phyloP scores from a whole-genome alignment of 2,113 vertebrate genomes.

The Sardina pilchardus region DNA sequence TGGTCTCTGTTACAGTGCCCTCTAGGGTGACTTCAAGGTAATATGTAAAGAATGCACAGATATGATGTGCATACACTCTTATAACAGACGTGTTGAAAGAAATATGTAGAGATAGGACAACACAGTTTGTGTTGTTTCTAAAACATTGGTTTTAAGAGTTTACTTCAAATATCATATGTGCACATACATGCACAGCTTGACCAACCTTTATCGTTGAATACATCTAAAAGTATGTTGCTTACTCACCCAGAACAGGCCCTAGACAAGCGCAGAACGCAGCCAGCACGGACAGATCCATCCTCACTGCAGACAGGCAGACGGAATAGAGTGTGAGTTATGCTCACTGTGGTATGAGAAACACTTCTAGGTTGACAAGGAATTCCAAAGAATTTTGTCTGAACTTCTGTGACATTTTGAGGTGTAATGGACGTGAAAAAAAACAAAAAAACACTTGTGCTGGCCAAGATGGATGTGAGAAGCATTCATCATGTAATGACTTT shows the following conservation, averaged over 20 bases:
- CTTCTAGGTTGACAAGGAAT: background rate
- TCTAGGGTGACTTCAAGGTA: background rate
- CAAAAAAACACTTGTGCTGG: background rate
- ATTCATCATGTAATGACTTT: background rate
- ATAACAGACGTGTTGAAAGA: too few relatives aligned
- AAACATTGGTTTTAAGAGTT: too few relatives aligned
- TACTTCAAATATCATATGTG: too few relatives aligned
- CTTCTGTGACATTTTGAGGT: constrained; percentile 6
- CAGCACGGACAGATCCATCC: constrained; percentile 67
- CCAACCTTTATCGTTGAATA: background rate
- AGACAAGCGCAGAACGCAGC: constrained; percentile 63
- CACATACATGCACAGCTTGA: background rate
- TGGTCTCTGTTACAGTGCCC: background rate
- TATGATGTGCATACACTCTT: too few relatives aligned
- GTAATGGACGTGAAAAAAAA: background rate
- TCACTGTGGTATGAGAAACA: constrained; percentile 13
- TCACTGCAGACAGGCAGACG: constrained; percentile 44
- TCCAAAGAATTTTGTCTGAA: constrained; percentile 41
- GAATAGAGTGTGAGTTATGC: background rate
- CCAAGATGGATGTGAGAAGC: background rate
- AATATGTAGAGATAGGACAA: too few relatives aligned
- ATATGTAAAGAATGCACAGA: background rate
- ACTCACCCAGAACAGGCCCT: constrained; percentile 70
- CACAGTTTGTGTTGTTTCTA: too few relatives aligned
- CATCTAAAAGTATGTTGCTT: background rate